Evolutionary conservation across 2,797 vertebrate species (phyloP), one percentile per base, ranked within the genome.

Genomic region (Picus viridis): DNA sequence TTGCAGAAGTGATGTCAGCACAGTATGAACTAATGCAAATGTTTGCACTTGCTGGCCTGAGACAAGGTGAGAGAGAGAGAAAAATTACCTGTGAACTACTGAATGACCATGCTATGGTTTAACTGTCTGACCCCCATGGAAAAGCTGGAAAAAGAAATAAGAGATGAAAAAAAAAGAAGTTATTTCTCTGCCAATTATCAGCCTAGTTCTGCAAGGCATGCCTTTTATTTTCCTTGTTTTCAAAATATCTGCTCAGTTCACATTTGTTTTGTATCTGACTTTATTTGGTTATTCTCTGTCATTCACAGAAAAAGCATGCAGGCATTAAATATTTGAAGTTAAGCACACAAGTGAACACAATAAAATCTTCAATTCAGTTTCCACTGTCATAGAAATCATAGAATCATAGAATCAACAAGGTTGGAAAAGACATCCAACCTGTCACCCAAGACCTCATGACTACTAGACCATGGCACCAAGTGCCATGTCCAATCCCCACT

Each of bases 21-120:
- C 57, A 67, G 51, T 56, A 70, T 94, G 88, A 94, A 70, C 45
- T 83, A 86, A 67, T 85, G 84, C 63, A 90, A 94, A 71, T 47
- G 29, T 49, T 81, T 82, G 29, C 63, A 67, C n/a, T 67, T 83
- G 24, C 64, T 83, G 79, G 61, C n/a, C 80, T 87, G 58, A 88
- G 85, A 91, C 41, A 41, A 82, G 64, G 54, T 76, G 45, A 89
- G 49, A 93, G 69, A 73, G 47, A 81, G 26, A 85, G n/a, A 74
- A 65, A 88, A 85, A 70, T 7, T 14, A 57, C 3, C 63, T 73
- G 43, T 51, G 49, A 89, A 45, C 18, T 45, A 36, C 13, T 78
- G 61, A 83, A 61, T 69, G 26, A 70, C n/a, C 1, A 0, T 43
- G 24, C 27, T 89, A 62, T 39, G 84, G 16, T 54, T 47, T 78